These are phyloP conservation scores for Acanthacorydalis orientalis DNA, from an alignment of 2,888 invertebrate genomes.

Conservation along the genomic window DNA sequence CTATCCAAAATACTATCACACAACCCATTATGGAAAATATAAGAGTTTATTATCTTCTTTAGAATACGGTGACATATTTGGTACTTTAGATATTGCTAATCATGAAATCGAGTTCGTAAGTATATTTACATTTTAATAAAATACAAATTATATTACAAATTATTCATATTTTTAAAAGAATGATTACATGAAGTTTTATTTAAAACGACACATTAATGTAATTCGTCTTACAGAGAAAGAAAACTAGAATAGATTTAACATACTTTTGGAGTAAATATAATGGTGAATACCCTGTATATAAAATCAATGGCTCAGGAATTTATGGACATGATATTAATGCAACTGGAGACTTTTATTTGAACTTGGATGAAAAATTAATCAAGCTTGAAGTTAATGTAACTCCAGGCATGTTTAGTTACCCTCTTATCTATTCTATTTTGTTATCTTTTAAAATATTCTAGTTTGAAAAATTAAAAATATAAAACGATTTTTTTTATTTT, in stretches of 20 bases:
- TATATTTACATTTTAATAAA: neutral
- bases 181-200: neutral
- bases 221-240: neutral
- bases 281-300: slow-evolving; percentile 31
- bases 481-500: no score
- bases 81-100: slow-evolving; percentile 33
- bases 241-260: slow-evolving; percentile 23
- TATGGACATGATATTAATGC: slow-evolving; percentile 39
- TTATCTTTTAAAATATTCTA: no score
- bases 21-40: slow-evolving; percentile 32
- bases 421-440: no score
- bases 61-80: slow-evolving; percentile 34
- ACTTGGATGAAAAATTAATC: slow-evolving; percentile 37
- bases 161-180: no score
- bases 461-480: no score
- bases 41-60: slow-evolving; percentile 35
- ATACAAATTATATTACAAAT: no score
- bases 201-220: neutral
- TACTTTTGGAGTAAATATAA: slow-evolving; percentile 35
- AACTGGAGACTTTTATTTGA: slow-evolving; percentile 39
- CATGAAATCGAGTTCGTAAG: slow-evolving; percentile 39
- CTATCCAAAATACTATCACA: slow-evolving; percentile 24
- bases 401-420: slow-evolving; percentile 31
- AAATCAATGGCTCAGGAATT: slow-evolving; percentile 37
- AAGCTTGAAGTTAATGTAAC: slow-evolving; percentile 54